A percentile compares a stretch with the other conserved stretches of the same genome.
Conservation (phyloP, 2,797 vertebrate genomes). For the Clarias pachynema region DNA sequence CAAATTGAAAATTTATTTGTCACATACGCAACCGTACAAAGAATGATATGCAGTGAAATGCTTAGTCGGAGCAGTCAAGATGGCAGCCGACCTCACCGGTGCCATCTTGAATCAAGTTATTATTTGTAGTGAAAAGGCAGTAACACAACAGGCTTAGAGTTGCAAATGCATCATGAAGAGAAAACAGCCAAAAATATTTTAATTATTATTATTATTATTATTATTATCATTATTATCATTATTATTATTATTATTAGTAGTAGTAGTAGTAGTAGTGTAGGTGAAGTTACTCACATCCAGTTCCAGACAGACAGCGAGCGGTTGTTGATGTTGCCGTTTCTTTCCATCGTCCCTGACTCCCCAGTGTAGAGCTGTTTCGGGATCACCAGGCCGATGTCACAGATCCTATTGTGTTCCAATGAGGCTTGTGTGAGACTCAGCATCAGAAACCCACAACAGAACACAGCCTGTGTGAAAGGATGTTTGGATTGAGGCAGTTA, state of each 20-base stretch:
- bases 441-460: conserved; percentile 53
- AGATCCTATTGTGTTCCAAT: neutral
- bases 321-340: conserved; percentile 64
- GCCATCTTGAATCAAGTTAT: too few species aligned
- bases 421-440: conserved; percentile 8
- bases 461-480: conserved; percentile 53
- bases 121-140: too few species aligned
- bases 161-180: too few species aligned
- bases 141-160: too few species aligned
- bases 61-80: too few species aligned
- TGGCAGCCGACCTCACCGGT: too few species aligned
- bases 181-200: too few species aligned
- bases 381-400: conserved; percentile 40
- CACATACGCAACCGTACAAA: too few species aligned
- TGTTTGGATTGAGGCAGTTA: neutral
- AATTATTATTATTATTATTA: neutral
- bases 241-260: neutral
- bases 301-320: conserved; percentile 73
- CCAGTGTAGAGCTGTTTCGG: conserved; percentile 21
- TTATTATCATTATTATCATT: neutral
- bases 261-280: neutral
- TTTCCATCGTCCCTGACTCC: neutral
- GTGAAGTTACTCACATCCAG: conserved; percentile 68
- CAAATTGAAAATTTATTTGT: too few species aligned
- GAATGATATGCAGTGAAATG: too few species aligned